Percentiles rank a stretch among this genome's conserved stretches.
These are phyloP conservation scores for Istiophorus platypterus DNA, from an alignment of 2,113 vertebrate genomes.

Conservation along the genomic window DNA sequence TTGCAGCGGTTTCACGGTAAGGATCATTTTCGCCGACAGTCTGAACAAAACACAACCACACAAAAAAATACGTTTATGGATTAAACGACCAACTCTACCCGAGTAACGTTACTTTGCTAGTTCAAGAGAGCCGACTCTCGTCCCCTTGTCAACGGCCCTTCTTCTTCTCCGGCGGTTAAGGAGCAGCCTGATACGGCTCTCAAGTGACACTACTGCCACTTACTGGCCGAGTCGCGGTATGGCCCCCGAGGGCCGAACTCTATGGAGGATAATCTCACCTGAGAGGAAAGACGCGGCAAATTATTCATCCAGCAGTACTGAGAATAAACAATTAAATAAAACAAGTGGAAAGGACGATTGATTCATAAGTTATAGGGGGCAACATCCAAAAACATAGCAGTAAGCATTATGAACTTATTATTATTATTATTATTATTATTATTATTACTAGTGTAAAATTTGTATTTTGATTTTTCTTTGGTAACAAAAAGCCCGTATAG, in stretches of 20 bases:
- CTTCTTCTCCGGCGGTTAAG: conserved; percentile 48
- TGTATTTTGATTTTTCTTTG: background rate
- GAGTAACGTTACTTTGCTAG: conserved; percentile 38
- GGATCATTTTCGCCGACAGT: conserved; percentile 78
- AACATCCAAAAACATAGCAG: background rate
- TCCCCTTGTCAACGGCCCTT: conserved; percentile 53
- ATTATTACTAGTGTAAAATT: background rate
- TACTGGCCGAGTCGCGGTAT: conserved; percentile 1
- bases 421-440: background rate
- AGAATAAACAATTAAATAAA: background rate
- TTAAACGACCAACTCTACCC: background rate
- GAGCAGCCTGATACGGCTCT: background rate
- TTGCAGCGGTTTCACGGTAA: conserved; percentile 86
- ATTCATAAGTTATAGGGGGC: background rate
- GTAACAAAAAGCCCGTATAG: no score
- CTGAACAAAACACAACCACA: conserved; percentile 9
- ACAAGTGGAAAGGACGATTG: background rate
- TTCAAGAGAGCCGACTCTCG: conserved; percentile 19
- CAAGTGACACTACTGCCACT: conserved; percentile 20
- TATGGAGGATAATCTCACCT: background rate
- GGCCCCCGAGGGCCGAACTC: background rate
- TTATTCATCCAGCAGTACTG: background rate
- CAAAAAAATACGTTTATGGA: background rate
- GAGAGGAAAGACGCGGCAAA: background rate
- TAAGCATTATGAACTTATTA: background rate